Evolutionary conservation across 2,888 invertebrate genomes (phyloP).

Genomic region (Archaeoteleia sp.): DNA sequence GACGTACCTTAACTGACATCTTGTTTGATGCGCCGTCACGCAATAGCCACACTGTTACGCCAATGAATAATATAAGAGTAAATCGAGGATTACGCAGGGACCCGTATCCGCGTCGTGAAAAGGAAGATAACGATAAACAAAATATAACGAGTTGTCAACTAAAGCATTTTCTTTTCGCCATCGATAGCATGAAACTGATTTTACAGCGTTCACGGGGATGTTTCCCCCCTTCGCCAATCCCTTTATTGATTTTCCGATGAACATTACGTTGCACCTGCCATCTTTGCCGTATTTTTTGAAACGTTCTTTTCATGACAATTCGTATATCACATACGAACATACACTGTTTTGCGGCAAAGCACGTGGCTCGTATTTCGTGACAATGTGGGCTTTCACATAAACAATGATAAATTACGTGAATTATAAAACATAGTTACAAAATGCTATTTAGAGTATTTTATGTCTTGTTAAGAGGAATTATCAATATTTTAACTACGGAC

Average conservation of each 20-base stretch:
- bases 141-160: constrained; percentile 51
- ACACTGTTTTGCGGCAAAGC: background rate
- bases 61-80: constrained; percentile 6
- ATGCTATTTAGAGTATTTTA: no score
- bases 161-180: constrained; percentile 57
- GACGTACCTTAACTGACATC: constrained; percentile 73
- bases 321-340: no score
- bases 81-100: background rate
- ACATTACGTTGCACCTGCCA: constrained; percentile 63
- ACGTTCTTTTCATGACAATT: constrained; percentile 9
- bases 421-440: no score
- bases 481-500: no score
- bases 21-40: constrained; percentile 59
- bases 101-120: constrained; percentile 11
- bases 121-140: constrained; percentile 36
- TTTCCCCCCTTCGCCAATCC: constrained; percentile 61
- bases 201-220: constrained; percentile 53
- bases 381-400: no score
- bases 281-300: constrained; percentile 57
- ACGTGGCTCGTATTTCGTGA: no score
- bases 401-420: no score
- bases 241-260: constrained; percentile 69
- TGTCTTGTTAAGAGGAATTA: no score
- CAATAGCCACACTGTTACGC: constrained; percentile 58
- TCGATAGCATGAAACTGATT: constrained; percentile 53